Percentiles rank a stretch among this genome's conserved stretches.
These are phyloP conservation scores for Netelia virgata DNA, from an alignment of 2,888 invertebrate species.

Conservation along the genomic window DNA sequence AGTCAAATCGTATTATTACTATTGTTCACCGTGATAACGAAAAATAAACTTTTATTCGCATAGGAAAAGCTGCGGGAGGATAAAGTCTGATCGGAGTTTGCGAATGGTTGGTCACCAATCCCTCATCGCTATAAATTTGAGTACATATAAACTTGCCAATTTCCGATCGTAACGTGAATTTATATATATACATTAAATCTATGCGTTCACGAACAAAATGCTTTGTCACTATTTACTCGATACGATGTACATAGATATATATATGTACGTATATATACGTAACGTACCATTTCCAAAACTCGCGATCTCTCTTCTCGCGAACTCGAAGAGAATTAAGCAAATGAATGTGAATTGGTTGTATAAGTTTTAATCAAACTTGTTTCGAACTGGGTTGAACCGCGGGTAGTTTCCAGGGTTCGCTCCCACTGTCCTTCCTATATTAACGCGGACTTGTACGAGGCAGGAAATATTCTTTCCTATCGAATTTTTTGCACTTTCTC, in stretches of 20 bases:
- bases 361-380: slow-evolving; percentile 74
- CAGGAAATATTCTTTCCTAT: no score
- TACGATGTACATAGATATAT: slow-evolving; percentile 7
- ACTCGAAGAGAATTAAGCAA: slow-evolving; percentile 70
- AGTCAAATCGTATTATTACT: no score
- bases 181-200: slow-evolving; percentile 8
- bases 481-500: no score
- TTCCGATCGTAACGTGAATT: slow-evolving; percentile 27
- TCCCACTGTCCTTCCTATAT: not conserved
- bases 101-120: slow-evolving; percentile 4
- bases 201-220: slow-evolving; percentile 3
- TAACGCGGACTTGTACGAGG: no score
- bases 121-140: slow-evolving; percentile 30
- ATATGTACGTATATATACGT: slow-evolving; percentile 9
- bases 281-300: slow-evolving; percentile 9
- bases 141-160: slow-evolving; percentile 26
- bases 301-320: slow-evolving; percentile 28
- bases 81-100: slow-evolving; percentile 9
- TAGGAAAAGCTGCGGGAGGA: not conserved
- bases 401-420: not conserved
- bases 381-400: slow-evolving; percentile 65
- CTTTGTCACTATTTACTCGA: slow-evolving; percentile 2
- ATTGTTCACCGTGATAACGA: not conserved
- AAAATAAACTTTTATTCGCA: slow-evolving; percentile 6
- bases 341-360: slow-evolving; percentile 70